phyloP scores from a whole-genome alignment of 2,888 invertebrate genomes.

The Orthonevra nobilis region DNA sequence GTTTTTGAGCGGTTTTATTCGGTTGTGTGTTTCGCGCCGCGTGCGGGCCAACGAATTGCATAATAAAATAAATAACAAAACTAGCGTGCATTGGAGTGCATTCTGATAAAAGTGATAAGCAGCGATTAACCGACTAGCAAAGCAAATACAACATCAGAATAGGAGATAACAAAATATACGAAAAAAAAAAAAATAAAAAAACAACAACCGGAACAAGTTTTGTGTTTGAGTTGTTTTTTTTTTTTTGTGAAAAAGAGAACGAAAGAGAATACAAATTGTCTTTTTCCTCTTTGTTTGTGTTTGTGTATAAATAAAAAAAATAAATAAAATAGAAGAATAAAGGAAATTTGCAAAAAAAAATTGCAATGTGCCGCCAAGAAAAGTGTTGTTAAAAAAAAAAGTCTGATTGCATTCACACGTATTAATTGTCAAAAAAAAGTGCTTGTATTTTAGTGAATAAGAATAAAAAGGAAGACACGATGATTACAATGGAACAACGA shows the following conservation, averaged over 20 bases:
- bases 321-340: conserved; percentile 14
- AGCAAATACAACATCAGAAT: neutral
- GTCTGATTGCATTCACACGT: conserved; percentile 1
- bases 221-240: conserved; percentile 16
- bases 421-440: conserved; percentile 13
- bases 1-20: too few species aligned
- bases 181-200: conserved; percentile 48
- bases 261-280: conserved; percentile 26
- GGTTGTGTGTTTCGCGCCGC: conserved; percentile 29
- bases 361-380: conserved; percentile 15
- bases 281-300: conserved; percentile 36
- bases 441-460: neutral
- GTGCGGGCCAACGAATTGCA: conserved; percentile 27
- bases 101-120: conserved; percentile 39
- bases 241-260: conserved; percentile 1
- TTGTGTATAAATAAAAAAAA: conserved; percentile 20
- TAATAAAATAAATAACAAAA: conserved; percentile 33
- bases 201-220: conserved; percentile 56
- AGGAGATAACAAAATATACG: neutral
- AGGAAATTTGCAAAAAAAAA: conserved; percentile 18
- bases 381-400: conserved; percentile 29
- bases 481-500: conserved; percentile 47
- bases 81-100: conserved; percentile 8
- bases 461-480: conserved; percentile 7
- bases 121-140: conserved; percentile 19